These are phyloP conservation scores for Tetramorium parvispinum DNA, from an alignment of 1,140 invertebrate species.

Conservation along the genomic window DNA sequence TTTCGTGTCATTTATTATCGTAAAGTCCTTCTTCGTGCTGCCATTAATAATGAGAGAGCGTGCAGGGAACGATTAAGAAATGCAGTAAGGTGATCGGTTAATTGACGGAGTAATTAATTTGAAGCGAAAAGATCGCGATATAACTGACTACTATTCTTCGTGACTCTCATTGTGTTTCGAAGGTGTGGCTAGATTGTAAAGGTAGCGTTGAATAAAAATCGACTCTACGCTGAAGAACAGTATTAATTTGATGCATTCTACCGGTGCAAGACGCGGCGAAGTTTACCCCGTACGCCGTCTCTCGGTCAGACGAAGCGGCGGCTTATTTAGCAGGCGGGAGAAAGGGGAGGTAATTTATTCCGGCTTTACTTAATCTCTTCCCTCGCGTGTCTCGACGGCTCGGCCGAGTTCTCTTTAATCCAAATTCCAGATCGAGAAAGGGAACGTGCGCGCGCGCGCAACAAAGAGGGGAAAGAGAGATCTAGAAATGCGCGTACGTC, in stretches of 20 bases:
- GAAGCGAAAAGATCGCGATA: slow-evolving; percentile 26
- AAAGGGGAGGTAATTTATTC: slow-evolving; percentile 75
- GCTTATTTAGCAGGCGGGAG: slow-evolving; percentile 61
- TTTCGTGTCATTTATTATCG: neutral
- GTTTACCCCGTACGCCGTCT: slow-evolving; percentile 63
- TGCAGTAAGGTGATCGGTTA: slow-evolving; percentile 43
- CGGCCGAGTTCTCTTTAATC: slow-evolving; percentile 67
- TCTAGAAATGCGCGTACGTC: slow-evolving; percentile 62
- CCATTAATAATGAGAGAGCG: neutral
- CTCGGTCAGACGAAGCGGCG: slow-evolving; percentile 62
- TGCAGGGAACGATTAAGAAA: slow-evolving; percentile 43
- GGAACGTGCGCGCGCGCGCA: neutral
- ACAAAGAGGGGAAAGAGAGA: slow-evolving; percentile 49
- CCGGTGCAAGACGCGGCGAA: slow-evolving; percentile 61
- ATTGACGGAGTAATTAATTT: slow-evolving; percentile 65
- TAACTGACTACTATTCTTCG: neutral
- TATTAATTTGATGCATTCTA: slow-evolving; percentile 63
- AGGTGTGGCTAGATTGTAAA: neutral
- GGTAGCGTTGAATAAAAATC: slow-evolving; percentile 25
- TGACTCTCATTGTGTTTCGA: slow-evolving; percentile 10
- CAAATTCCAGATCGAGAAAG: slow-evolving; percentile 68
- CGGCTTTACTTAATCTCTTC: slow-evolving; percentile 72
- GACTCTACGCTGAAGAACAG: neutral
- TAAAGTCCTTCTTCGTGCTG: neutral
- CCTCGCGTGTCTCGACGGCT: slow-evolving; percentile 58